Evolutionary conservation across 2,113 vertebrate species (phyloP), one percentile per base, ranked within the genome.

Genomic region (Crypturellus undulatus): DNA sequence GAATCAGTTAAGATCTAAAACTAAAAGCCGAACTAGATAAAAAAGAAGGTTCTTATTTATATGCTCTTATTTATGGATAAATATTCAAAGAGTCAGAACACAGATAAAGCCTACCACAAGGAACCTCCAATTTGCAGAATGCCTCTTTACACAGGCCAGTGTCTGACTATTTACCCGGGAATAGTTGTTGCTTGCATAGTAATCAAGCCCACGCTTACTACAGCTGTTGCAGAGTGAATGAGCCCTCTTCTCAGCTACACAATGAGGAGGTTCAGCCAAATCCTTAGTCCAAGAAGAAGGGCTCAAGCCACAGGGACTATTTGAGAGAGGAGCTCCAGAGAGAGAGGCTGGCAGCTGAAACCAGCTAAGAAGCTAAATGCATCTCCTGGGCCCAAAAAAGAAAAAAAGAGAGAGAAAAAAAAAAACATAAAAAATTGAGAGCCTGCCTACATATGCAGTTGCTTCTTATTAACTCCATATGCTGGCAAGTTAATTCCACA

Each of bases 101-200:
- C 82, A 88, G 64, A 91, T 40, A 90, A 92, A 89, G 90, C 76
- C 82, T 76, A 75, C 69, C 40, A 62, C 60, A 86, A 88, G 69
- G 34, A 86, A 75, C 65, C 65, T 80, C 82, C 65, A 87, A 9
- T 78, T 91, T 94, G 89, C 75, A 92, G 87, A 42, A 75, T 71
- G 67, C 72, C 69, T 90, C 88, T 95, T 96, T 90, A 88, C 62
- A 87, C 65, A 90, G 65, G n/a, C 60, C 49, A 79, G 15, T 8
- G 47, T 84, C 76, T 85, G 87, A 87, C 81, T 95, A 7, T 94
- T 96, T 93, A 96, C 70, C 67, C 90, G 92, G 93, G 85, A 94
- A 90, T 88, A 96, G 85, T 34, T 96, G 93, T 92, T 96, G 79
- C 92, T 96, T 96, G 94, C 93, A 96, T 95, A 96, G 88, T 91